Base-by-base conservation (phyloP, 2,113 vertebrate species). In the Anguilla rostrata region DNA sequence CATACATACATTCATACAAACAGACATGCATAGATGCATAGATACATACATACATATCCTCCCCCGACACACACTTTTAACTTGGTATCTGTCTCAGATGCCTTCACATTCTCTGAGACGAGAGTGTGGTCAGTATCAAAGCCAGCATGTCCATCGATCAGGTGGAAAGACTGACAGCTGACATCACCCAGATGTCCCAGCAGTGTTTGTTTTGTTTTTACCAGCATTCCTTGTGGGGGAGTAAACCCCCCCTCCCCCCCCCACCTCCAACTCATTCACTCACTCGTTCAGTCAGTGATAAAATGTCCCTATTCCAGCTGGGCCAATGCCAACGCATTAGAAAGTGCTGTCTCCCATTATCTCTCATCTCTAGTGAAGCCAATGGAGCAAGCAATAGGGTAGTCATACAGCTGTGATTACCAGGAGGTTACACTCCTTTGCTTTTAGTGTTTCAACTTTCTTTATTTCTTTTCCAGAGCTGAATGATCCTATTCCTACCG, bases 211-310 rank as follows among this genome's bases (percentile, higher is more conserved):
- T 82, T 82, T 82, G 12, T 22, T 46, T 22, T 53, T 82, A 43
- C 81, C 78, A 80, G 78, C 81, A 49, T 53, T 82, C 43, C 20
- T 26, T 85, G 83, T 34, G 83, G 66, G 53, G 83, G 87, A 85
- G 87, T 84, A n/a, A 46, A 2, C 3, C 78, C 79, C 49, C 40
- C 83, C 80, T 56, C 53, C 53, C 53, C 53, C 56, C 12, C 57
- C 15, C 53, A 56, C 53, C 53, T 15, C 53, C 60, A 66, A 20
- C 60, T 26, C 22, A 66, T 22, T 26, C 41, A 29, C 20, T 26
- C 41, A 29, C 20, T 56, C 46, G 14, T 53, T 53, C 26, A 82
- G 46, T 53, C 43, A 34, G 15, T 82, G 81, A 82, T 82, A 82
- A 82, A 46, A n/a, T 12, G 11, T 22, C 46, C 8, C 12, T 82